Evolutionary conservation across 2,113 vertebrate genomes (phyloP).

Genomic region (Rhabdornis inornatus): DNA sequence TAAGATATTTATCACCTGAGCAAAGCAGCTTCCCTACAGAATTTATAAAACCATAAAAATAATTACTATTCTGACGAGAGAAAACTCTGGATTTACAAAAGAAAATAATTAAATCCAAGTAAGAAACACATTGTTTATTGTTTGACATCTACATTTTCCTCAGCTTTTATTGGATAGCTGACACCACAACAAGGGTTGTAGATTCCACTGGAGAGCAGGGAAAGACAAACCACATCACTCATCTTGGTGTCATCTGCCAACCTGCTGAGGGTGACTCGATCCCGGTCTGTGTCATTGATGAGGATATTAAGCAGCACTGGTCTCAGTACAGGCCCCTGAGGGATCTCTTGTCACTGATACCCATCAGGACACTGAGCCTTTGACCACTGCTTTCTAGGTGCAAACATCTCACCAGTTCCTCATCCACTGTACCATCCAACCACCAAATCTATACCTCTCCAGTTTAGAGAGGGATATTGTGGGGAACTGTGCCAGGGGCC

Average conservation of each 20-base stretch:
- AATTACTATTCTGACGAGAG: background rate
- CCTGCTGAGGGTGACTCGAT: background rate
- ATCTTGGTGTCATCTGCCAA: background rate
- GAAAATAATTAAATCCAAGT: background rate
- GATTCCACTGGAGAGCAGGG: background rate
- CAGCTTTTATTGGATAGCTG: background rate
- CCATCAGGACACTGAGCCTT: background rate
- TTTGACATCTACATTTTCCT: background rate
- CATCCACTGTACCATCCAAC: background rate
- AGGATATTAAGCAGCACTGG: background rate
- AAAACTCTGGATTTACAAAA: background rate
- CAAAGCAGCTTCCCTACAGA: background rate
- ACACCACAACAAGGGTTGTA: fast-evolving
- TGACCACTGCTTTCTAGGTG: background rate
- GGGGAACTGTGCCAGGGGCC: background rate
- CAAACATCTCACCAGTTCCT: background rate
- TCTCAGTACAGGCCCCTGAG: background rate
- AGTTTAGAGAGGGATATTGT: background rate
- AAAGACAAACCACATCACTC: background rate
- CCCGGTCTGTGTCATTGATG: background rate
- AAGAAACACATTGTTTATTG: background rate
- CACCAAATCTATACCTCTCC: background rate
- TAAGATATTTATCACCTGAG: background rate
- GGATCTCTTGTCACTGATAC: fast-evolving
- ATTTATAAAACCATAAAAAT: background rate